Conservation (phyloP, 1,140 invertebrate genomes). For the Drosophila mojavensis region DNA sequence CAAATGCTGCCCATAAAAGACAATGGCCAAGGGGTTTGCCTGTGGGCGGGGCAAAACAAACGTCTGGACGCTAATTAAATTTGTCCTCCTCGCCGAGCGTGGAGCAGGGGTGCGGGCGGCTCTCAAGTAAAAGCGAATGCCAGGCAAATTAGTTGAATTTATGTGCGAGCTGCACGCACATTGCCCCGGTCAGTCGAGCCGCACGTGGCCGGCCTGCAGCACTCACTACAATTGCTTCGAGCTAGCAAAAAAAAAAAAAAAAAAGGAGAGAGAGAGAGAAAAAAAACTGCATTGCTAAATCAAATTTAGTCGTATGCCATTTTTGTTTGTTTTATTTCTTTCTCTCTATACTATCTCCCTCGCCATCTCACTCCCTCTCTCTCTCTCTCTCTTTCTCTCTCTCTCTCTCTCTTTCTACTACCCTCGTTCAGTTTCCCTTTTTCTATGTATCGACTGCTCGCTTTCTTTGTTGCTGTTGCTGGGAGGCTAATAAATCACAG, state of each 20-base stretch:
- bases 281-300: slow-evolving; percentile 51
- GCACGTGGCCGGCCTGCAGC: slow-evolving; percentile 24
- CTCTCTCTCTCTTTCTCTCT: too few species aligned
- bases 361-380: background rate
- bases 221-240: slow-evolving; percentile 39
- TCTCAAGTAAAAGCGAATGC: background rate
- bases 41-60: slow-evolving; percentile 9
- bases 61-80: slow-evolving; percentile 42
- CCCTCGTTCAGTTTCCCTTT: background rate
- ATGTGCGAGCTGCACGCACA: slow-evolving; percentile 54
- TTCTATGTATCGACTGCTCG: background rate
- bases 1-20: slow-evolving; percentile 36
- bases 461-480: slow-evolving; percentile 8
- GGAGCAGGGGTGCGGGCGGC: background rate
- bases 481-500: slow-evolving; percentile 66
- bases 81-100: background rate
- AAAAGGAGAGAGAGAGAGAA: too few species aligned
- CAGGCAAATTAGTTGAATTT: slow-evolving; percentile 53
- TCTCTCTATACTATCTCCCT: background rate
- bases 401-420: too few species aligned
- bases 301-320: slow-evolving; percentile 27
- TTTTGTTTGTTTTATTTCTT: slow-evolving; percentile 7
- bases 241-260: background rate
- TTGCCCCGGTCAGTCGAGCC: slow-evolving; percentile 13
- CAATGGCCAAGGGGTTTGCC: slow-evolving; percentile 28